Conservation (phyloP, 2,888 invertebrate species). For the Willowsia nigromaculata region DNA sequence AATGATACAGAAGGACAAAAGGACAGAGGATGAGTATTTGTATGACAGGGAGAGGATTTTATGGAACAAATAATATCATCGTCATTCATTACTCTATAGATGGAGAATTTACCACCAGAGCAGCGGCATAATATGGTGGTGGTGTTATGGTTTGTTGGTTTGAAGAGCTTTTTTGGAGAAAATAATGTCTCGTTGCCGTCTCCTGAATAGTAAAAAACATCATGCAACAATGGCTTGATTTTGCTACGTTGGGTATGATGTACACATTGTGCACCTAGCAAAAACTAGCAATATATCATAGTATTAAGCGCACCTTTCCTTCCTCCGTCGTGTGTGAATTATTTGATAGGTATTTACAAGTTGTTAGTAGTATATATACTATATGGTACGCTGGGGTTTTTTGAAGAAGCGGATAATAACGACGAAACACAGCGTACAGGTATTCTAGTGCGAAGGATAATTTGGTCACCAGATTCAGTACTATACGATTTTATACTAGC, state of each 20-base stretch:
- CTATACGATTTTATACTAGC: neutral
- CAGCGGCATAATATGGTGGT: conserved; percentile 36
- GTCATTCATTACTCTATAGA: conserved; percentile 32
- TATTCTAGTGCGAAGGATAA: conserved; percentile 8
- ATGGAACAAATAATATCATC: conserved; percentile 58
- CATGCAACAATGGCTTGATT: neutral
- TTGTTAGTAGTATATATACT: neutral
- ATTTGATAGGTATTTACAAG: neutral
- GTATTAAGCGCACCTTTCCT: conserved; percentile 57
- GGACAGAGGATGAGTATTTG: conserved; percentile 53
- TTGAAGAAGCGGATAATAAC: neutral
- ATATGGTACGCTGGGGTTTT: neutral
- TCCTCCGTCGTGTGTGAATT: conserved; percentile 40
- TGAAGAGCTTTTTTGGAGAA: conserved; percentile 52
- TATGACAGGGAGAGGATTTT: conserved; percentile 60
- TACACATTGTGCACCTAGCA: neutral
- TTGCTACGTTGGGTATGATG: neutral
- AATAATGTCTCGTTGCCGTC: conserved; percentile 3
- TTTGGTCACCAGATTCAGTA: conserved; percentile 14
- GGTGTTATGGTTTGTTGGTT: conserved; percentile 63
- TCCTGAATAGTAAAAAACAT: neutral
- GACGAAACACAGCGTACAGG: neutral
- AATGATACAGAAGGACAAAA: conserved; percentile 43
- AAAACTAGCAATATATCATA: neutral
- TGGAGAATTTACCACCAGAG: conserved; percentile 50